Conservation (phyloP, 1,140 invertebrate species). For the Temnothorax nylanderi region DNA sequence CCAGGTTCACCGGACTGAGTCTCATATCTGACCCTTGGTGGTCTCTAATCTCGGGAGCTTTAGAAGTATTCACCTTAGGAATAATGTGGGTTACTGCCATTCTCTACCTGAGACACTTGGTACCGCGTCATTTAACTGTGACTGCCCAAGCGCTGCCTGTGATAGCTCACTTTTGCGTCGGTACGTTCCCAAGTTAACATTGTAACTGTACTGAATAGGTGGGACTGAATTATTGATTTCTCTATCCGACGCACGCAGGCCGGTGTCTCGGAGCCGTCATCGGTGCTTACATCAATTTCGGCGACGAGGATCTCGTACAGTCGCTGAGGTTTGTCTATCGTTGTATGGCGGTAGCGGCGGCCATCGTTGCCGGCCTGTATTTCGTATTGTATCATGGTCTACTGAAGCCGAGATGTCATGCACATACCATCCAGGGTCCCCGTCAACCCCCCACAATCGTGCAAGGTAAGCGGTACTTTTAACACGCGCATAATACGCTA, state of each 20-base stretch:
- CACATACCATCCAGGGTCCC: constrained; percentile 86
- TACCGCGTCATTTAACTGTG: constrained; percentile 92
- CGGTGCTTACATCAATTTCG: constrained; percentile 85
- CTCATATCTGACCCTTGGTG: constrained; percentile 88
- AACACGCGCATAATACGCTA: neutral
- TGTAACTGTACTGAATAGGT: neutral
- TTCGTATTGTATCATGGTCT: constrained; percentile 90
- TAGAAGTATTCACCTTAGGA: constrained; percentile 93
- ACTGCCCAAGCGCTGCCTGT: constrained; percentile 94
- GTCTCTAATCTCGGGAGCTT: constrained; percentile 89
- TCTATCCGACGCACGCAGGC: constrained; percentile 81
- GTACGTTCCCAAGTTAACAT: constrained; percentile 80
- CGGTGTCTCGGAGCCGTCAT: constrained; percentile 89
- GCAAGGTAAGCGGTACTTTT: constrained; percentile 79
- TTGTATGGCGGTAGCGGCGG: constrained; percentile 88
- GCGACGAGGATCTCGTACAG: constrained; percentile 77
- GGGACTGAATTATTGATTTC: neutral
- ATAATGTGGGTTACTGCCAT: constrained; percentile 94
- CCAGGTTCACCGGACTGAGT: constrained; percentile 87
- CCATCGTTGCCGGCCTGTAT: constrained; percentile 88
- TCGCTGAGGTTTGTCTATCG: constrained; percentile 85
- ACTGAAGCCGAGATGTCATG: constrained; percentile 89
- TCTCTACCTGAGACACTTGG: constrained; percentile 92
- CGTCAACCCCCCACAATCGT: constrained; percentile 85
- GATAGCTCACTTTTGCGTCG: constrained; percentile 93